These are phyloP conservation scores for Cantharis lateralis DNA, from an alignment of 2,888 invertebrate genomes.

Conservation along the genomic window DNA sequence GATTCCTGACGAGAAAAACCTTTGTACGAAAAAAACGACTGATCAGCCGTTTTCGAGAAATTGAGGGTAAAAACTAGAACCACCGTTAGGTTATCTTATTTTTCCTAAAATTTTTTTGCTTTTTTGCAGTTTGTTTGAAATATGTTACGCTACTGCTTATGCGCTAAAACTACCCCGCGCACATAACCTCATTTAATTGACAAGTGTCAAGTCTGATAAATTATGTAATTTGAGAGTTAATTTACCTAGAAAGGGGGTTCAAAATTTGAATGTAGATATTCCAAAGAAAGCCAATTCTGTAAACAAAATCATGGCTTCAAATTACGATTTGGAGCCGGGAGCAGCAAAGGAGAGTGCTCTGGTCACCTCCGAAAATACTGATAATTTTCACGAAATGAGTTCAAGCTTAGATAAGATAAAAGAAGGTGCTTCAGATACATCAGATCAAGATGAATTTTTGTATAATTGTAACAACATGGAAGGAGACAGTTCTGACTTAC, in stretches of 20 bases:
- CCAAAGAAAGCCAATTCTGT: no score
- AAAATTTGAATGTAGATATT: not conserved
- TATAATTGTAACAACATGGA: constrained; percentile 42
- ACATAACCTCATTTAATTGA: not conserved
- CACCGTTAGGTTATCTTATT: no score
- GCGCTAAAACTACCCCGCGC: not conserved
- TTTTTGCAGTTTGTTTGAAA: no score
- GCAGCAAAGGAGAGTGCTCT: constrained; percentile 69
- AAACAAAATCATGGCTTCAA: constrained; percentile 37
- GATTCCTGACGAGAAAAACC: no score
- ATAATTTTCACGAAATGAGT: constrained; percentile 70
- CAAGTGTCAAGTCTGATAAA: not conserved
- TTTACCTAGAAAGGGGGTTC: not conserved
- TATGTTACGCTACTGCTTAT: not conserved
- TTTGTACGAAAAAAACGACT: no score
- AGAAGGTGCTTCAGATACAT: constrained; percentile 57
- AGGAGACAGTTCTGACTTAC: constrained; percentile 34
- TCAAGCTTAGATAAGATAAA: constrained; percentile 66
- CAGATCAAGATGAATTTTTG: constrained; percentile 33
- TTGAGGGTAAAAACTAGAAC: no score
- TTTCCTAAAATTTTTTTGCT: no score
- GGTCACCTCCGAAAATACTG: constrained; percentile 72
- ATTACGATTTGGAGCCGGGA: constrained; percentile 60
- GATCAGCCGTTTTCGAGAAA: no score
- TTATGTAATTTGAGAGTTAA: not conserved